A percentile compares a stretch with the other conserved stretches of the same genome.
Evolutionary conservation across 2,888 invertebrate genomes (phyloP).

Genomic region (Meteorus colon): DNA sequence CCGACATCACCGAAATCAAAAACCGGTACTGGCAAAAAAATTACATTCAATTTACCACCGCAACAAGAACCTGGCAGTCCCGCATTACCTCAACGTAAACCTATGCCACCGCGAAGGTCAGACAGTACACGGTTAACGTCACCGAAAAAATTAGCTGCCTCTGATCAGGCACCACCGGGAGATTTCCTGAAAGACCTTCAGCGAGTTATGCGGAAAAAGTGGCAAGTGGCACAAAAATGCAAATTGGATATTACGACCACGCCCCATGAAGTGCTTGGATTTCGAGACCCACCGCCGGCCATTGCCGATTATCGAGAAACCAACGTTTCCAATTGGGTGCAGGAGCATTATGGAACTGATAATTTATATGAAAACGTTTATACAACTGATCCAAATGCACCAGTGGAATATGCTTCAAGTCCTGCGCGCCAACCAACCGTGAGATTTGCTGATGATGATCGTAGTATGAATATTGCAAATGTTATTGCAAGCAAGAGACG

Average conservation of each 20-base stretch:
- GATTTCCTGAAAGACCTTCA: slow-evolving; percentile 92
- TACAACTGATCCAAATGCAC: slow-evolving; percentile 72
- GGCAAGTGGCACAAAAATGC: slow-evolving; percentile 95
- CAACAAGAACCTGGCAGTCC: slow-evolving; percentile 76
- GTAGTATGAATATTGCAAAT: slow-evolving; percentile 69
- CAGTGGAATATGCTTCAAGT: slow-evolving; percentile 73
- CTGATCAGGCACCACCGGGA: slow-evolving; percentile 83
- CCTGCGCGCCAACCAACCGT: slow-evolving; percentile 62
- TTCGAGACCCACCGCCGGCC: slow-evolving; percentile 85
- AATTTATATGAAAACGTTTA: slow-evolving; percentile 87
- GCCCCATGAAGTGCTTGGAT: slow-evolving; percentile 93
- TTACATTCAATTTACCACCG: slow-evolving; percentile 78
- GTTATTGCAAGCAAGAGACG: slow-evolving; percentile 78
- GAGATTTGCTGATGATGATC: slow-evolving; percentile 66
- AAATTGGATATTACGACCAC: slow-evolving; percentile 90
- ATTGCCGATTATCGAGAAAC: slow-evolving; percentile 85
- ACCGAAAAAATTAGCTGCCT: slow-evolving; percentile 84
- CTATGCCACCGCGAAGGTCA: slow-evolving; percentile 84
- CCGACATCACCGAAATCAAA: slow-evolving; percentile 74
- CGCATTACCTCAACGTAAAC: slow-evolving; percentile 78
- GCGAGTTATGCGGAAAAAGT: slow-evolving; percentile 93
- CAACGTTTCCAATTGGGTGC: slow-evolving; percentile 92
- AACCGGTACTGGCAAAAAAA: slow-evolving; percentile 78
- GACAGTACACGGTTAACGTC: slow-evolving; percentile 79
- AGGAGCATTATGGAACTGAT: slow-evolving; percentile 86